Evolutionary conservation across 1,140 invertebrate genomes (phyloP), one percentile per base, ranked within the genome.

Genomic region (Eciton burchellii): DNA sequence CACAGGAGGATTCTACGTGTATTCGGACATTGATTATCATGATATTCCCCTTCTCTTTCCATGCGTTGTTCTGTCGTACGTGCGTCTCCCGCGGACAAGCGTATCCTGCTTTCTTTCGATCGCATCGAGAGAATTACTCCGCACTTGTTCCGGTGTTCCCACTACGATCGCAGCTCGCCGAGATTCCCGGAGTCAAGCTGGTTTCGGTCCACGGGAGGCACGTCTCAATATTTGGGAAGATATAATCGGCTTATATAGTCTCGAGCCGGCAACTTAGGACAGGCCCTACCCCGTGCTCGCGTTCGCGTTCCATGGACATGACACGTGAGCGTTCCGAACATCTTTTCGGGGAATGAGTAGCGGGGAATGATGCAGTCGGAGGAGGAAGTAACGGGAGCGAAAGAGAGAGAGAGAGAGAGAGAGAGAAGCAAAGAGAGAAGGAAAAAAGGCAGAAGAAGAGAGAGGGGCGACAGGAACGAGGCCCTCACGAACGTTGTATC

Each of bases 201-300:
- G 77, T 79, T 83, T 89, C 85, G 86, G 83, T 84, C 85, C 57
- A 59, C 84, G 52, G 59, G 74, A 59, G 81, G 85, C 90, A 84
- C 86, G 91, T 92, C 91, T 91, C 89, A 91, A 93, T 93, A 92
- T 93, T 93, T 93, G 88, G 91, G 88, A 90, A 91, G 89, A 89
- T 90, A 90, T 92, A 92, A 93, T 93, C 92, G 91, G 91, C 90
- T 93, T 93, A 92, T 87, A 89, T 87, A 89, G 88, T 88, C 77
- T 82, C 77, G 52, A 84, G 81, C 84, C 72, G 82, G 87, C 88
- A 89, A 90, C 82, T 89, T 88, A 86, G 89, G 79, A 81, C 63
- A 14, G 59, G 83, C 66, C 81, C 82, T 88, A 89, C 89, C 90
- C n/a, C 6, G 35, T 89, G 82, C 81, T 71, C 83, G 74, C 74